These are phyloP conservation scores for Trichonephila inaurata DNA, from an alignment of 1,140 invertebrate genomes.

Conservation along the genomic window DNA sequence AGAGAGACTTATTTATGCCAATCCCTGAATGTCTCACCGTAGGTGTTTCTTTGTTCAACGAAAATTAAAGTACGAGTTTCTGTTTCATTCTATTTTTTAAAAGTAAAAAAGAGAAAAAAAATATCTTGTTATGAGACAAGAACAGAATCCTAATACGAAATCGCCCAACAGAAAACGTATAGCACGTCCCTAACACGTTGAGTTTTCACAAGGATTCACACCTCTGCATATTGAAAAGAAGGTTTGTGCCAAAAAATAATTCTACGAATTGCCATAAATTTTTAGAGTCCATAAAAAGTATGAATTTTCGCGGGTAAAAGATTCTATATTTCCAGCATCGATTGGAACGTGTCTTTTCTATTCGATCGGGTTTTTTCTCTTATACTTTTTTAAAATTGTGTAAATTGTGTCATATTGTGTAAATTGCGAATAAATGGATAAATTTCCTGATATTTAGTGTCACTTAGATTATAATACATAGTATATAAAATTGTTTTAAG, in stretches of 20 bases:
- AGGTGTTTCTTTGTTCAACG: background rate
- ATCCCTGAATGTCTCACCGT: background rate
- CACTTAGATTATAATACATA: no score
- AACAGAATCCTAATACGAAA: constrained; percentile 28
- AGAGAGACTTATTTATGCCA: background rate
- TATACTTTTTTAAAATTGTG: no score
- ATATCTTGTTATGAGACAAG: no score
- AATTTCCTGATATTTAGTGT: no score
- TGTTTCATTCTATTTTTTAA: background rate
- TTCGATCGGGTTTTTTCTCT: no score
- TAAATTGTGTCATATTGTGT: no score
- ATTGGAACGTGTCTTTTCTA: no score
- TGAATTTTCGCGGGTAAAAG: no score
- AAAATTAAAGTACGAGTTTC: background rate
- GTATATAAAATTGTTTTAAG: no score
- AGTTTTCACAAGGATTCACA: background rate
- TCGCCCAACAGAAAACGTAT: background rate
- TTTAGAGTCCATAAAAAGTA: constrained; percentile 60
- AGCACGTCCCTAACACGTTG: background rate
- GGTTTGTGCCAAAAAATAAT: background rate
- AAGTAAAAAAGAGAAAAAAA: background rate
- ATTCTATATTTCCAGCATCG: no score
- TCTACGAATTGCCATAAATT: background rate
- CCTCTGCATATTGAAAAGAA: constrained; percentile 39
- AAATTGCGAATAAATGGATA: no score